Conservation (phyloP, 2,888 invertebrate genomes). For the Nemurella pictetii region DNA sequence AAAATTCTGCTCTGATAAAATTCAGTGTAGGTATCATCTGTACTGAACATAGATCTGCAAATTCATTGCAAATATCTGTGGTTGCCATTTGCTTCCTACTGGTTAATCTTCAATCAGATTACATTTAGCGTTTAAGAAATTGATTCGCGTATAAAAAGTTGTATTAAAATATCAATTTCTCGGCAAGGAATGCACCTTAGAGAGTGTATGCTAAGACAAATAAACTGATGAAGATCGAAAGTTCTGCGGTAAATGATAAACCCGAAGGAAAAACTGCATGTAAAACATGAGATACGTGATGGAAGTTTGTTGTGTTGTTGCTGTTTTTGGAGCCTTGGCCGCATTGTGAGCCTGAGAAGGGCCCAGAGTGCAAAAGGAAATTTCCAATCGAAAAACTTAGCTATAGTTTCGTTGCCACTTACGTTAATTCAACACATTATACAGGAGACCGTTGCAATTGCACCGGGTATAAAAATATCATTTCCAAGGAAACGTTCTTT, state of each 20-base stretch:
- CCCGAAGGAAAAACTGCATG: background rate
- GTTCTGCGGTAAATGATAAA: background rate
- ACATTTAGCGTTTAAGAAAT: background rate
- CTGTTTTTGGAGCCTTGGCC: background rate
- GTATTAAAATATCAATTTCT: background rate
- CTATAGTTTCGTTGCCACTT: background rate
- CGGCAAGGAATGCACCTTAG: background rate
- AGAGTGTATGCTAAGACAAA: background rate
- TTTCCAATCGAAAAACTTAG: background rate
- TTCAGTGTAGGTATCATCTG: background rate
- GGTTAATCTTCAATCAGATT: background rate
- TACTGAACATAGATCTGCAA: background rate
- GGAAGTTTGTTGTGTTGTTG: background rate
- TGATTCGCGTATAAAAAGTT: background rate
- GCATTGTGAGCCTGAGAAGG: background rate
- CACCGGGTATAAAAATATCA: background rate
- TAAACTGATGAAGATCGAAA: background rate
- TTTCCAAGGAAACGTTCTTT: background rate
- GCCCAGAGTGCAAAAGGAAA: background rate
- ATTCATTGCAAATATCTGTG: background rate
- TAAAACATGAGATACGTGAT: background rate
- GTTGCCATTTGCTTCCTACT: too few species aligned
- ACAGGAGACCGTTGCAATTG: background rate
- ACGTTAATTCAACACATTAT: background rate
- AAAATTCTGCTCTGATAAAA: background rate